A percentile compares a stretch with the other conserved stretches of the same genome.
These are phyloP conservation scores for Nerophis lumbriciformis DNA, from an alignment of 2,113 vertebrate genomes.

Conservation along the genomic window DNA sequence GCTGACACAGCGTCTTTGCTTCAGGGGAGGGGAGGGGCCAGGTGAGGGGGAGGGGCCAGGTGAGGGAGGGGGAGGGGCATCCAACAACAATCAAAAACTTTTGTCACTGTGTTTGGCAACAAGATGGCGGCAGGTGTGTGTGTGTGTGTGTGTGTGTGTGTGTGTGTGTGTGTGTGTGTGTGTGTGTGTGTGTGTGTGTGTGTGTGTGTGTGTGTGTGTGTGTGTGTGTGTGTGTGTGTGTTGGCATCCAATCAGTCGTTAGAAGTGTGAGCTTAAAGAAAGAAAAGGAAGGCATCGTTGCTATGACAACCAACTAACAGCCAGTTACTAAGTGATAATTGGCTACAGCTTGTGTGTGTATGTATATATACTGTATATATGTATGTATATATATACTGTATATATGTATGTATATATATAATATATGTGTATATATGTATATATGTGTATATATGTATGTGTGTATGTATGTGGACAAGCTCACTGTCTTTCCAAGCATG, in stretches of 20 bases:
- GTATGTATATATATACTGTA: slow-evolving; percentile 2
- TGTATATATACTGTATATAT: background rate
- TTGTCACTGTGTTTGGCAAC: background rate
- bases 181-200: too few relatives aligned
- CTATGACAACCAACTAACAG: slow-evolving; percentile 30
- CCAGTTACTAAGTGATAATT: background rate
- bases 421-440: too few relatives aligned
- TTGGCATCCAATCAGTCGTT: slow-evolving; percentile 2
- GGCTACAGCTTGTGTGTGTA: slow-evolving; percentile 1
- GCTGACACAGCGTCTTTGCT: slow-evolving; percentile 44
- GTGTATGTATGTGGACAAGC: too few relatives aligned
- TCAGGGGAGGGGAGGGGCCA: slow-evolving; percentile 44
- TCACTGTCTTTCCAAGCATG: background rate
- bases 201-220: slow-evolving; percentile 3
- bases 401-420: slow-evolving; percentile 8
- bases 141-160: slow-evolving; percentile 8
- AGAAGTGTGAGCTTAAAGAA: background rate
- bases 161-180: background rate
- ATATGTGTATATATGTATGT: too few relatives aligned
- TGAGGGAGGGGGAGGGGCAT: too few relatives aligned
- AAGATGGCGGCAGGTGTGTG: slow-evolving; percentile 1
- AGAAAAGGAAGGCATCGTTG: slow-evolving; percentile 45
- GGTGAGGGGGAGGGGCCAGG: too few relatives aligned
- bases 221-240: slow-evolving; percentile 11
- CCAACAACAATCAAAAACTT: too few relatives aligned